Evolutionary conservation across 2,797 vertebrate genomes (phyloP), one percentile per base, ranked within the genome.

Genomic region (Columba guinea): DNA sequence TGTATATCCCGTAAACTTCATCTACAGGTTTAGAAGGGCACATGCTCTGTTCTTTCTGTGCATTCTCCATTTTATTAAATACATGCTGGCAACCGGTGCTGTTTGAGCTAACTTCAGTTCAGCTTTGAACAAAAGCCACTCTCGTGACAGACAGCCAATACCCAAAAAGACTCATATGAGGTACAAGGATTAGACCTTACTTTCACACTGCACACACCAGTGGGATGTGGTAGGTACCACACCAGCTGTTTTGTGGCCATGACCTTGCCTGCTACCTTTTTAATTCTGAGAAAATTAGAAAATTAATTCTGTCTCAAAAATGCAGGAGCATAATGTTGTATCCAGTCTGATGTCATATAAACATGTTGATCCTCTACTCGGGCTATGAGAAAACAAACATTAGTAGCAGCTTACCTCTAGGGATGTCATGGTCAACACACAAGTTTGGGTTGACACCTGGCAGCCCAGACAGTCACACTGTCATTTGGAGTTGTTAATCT

Each of bases 181-280:
- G 13, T 27, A 35, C 14, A 27, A 60, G 60, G 9, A 27, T 48
- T 30, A 60, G n/a, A 9, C 16, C 35, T 13, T 48, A 3, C 30
- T 62, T 67, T 71, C 53, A 32, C 22, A 19, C 27, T 52, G 32
- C 9, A 13, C n/a, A 21, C 10, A 21, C 3, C 0, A 0, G 44
- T 58, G 28, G n/a, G 73, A 67, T 19, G 28, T 28, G 44, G 37
- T 26, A 58, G 41, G 48, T 78, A 41, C 23, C 32, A 41, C 4
- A 53, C 3, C n/a, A 39, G 49, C 23, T 51, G 23, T 21, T 84
- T 76, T 62, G 20, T 56, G 23, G 30, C 27, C 13, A 2, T 9
- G 30, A 65, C 26, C 16, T 32, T 46, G 39, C 28, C 63, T 53
- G 19, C 23, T 60, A 15, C 30, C 4, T 27, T 32, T 55, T 52